Percentiles rank a stretch among this genome's conserved stretches.
Conservation (phyloP, 2,888 invertebrate species). For the Cyaniris semiargus region DNA sequence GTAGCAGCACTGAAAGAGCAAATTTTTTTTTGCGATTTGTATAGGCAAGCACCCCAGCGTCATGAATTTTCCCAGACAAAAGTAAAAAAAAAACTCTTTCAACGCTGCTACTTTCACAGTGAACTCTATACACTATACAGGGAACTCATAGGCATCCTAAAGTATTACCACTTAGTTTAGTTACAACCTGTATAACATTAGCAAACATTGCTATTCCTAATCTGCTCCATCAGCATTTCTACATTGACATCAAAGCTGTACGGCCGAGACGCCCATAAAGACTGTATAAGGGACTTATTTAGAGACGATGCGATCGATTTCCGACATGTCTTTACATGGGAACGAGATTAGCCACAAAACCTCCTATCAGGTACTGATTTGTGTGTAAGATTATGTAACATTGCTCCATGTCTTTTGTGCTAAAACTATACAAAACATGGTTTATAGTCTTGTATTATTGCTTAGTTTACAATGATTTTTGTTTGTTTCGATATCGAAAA, state of each 20-base stretch:
- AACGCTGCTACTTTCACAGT: no score
- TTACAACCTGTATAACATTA: no score
- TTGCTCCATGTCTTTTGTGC: neutral
- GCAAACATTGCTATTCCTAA: neutral
- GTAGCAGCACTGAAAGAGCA: no score
- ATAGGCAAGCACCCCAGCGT: no score
- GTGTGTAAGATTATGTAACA: constrained; percentile 8
- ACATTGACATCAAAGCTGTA: neutral
- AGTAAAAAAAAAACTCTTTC: no score
- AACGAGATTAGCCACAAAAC: constrained; percentile 13
- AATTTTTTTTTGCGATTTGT: no score
- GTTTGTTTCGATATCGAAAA: neutral
- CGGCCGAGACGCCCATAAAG: neutral
- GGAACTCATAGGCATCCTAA: no score
- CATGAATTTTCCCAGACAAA: no score
- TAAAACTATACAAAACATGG: neutral
- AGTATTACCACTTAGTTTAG: no score
- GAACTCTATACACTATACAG: no score
- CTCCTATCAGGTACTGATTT: constrained; percentile 19
- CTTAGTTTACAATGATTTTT: neutral
- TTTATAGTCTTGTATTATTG: neutral
- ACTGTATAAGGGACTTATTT: constrained; percentile 25
- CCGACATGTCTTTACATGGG: constrained; percentile 20
- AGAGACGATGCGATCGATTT: constrained; percentile 21
- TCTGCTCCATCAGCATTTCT: neutral